phyloP scores from a whole-genome alignment of 2,888 invertebrate species.

The Microdon myrmicae region DNA sequence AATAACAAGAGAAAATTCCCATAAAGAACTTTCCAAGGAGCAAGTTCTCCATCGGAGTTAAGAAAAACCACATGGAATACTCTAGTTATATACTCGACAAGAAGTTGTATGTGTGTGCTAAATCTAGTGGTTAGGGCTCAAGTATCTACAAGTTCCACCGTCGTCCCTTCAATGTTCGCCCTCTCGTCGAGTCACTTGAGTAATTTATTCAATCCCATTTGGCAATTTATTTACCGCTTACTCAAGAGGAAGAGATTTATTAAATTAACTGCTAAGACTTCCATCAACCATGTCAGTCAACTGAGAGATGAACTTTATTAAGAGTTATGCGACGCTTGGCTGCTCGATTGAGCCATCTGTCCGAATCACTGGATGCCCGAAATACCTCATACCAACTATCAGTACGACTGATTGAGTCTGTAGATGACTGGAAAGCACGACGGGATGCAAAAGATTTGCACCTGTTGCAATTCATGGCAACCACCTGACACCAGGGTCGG shows the following conservation, averaged over 20 bases:
- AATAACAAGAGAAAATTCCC: slow-evolving; percentile 1
- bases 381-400: too few species aligned
- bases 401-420: too few species aligned
- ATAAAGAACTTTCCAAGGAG: slow-evolving; percentile 21
- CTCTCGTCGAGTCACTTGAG: slow-evolving; percentile 18
- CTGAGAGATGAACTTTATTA: slow-evolving; percentile 9
- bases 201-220: slow-evolving; percentile 50
- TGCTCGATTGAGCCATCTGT: slow-evolving; percentile 4
- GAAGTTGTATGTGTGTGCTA: slow-evolving; percentile 44
- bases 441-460: slow-evolving; percentile 5
- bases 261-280: slow-evolving; percentile 51
- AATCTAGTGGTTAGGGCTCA: slow-evolving; percentile 42
- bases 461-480: slow-evolving; percentile 13
- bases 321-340: slow-evolving; percentile 19
- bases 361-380: background rate
- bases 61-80: slow-evolving; percentile 37
- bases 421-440: background rate
- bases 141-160: too few species aligned
- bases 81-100: slow-evolving; percentile 23
- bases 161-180: background rate
- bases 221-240: slow-evolving; percentile 49
- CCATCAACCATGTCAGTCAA: slow-evolving; percentile 9
- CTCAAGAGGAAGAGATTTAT: slow-evolving; percentile 51
- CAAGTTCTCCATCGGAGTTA: slow-evolving; percentile 19
- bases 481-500: background rate